Base-by-base conservation (phyloP, 2,113 vertebrate species). In the Lichenostomus cassidix region DNA sequence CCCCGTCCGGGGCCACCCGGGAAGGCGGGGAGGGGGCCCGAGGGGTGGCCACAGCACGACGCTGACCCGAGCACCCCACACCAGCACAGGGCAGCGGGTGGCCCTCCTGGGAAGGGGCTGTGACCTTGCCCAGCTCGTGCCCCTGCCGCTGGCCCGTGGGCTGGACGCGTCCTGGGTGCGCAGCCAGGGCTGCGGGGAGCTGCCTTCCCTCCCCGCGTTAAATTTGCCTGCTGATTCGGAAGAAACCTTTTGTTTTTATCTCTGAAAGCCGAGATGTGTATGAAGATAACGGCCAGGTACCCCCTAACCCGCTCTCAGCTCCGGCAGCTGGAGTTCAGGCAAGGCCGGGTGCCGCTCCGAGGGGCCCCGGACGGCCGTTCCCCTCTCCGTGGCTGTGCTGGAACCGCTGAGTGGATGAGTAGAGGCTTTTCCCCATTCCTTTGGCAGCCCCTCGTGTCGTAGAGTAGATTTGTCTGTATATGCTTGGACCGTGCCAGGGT, bases 401-500 rank as follows among this genome's bases (percentile, higher is more conserved):
- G 97, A 97, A 94, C 96, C 78, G 97, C 92, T 96, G 95, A 94
- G 80, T 96, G 90, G 94, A 95, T 96, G 94, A 96, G 94, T 96
- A 97, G 95, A 96, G 65, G 95, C 94, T 91, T 79, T 92, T 65
- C 75, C 89, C 96, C 68, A 4, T 94, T 60, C 95, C 97, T 91
- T 87, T 94, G 88, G 97, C 47, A 53, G 94, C 95, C 90, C 95
- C 97, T 92, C 89, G 97, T 97, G 94, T 87, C 9, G 76, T 95
- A 96, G 97, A 95, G 92, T 97, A 83, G 95, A 96, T 95, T 90
- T 97, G 97, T 98, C 97, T 97, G 95, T 97, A 95, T 95, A 91
- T 96, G 96, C 97, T 97, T 97, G 97, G 97, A 92, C 96, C 74
- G 97, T 96, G 96, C 96, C 95, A 94, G 97, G 96, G 97, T 97